These are phyloP conservation scores for Rambutsinella grinnellia DNA, from an alignment of 2,888 invertebrate genomes.

Conservation along the genomic window DNA sequence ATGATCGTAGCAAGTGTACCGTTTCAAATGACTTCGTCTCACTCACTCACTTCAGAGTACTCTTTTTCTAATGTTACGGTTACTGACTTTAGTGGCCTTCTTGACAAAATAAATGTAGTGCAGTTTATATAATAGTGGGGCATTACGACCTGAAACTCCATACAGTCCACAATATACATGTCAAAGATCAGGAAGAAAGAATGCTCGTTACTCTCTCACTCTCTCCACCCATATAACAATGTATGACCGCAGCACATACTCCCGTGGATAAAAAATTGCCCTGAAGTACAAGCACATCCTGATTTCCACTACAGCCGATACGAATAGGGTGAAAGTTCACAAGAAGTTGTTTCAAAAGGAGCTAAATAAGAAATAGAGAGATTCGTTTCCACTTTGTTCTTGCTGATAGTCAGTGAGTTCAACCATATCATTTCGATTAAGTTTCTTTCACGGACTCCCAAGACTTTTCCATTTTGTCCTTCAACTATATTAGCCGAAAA, in stretches of 20 bases:
- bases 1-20: slow-evolving; percentile 54
- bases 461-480: no score
- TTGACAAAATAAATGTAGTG: slow-evolving; percentile 41
- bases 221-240: background rate
- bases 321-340: background rate
- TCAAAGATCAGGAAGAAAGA: background rate
- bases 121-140: slow-evolving; percentile 12
- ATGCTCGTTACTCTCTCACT: background rate
- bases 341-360: background rate
- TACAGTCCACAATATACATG: slow-evolving; percentile 2
- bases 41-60: slow-evolving; percentile 39
- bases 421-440: background rate
- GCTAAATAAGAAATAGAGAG: background rate
- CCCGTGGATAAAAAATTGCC: background rate
- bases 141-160: background rate
- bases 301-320: background rate
- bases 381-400: background rate
- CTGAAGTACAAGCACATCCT: background rate
- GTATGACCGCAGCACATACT: background rate
- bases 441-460: background rate
- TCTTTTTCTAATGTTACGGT: slow-evolving; percentile 31
- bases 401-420: background rate
- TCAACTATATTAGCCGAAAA: no score
- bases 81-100: slow-evolving; percentile 12
- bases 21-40: slow-evolving; percentile 56